Evolutionary conservation across 1,140 invertebrate species (phyloP).

Genomic region (Drosophila eugracilis): DNA sequence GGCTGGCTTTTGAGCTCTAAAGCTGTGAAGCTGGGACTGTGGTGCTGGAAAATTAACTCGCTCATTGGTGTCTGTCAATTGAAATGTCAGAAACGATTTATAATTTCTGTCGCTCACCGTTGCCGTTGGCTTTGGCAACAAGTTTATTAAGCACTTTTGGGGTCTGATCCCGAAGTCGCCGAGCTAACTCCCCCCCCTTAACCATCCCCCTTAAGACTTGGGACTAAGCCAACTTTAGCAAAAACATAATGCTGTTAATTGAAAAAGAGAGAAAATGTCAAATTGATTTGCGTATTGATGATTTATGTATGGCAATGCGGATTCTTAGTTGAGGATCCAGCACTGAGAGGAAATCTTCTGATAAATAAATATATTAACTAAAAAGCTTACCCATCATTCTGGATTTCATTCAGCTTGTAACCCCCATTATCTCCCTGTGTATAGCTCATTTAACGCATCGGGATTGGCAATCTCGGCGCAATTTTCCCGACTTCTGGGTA

Average conservation of each 20-base stretch:
- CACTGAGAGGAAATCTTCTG: slow-evolving; percentile 8
- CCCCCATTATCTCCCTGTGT: slow-evolving; percentile 33
- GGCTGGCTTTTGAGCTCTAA: too few species aligned
- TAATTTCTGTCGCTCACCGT: slow-evolving; percentile 68
- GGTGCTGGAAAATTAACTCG: slow-evolving; percentile 80
- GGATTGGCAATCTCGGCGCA: slow-evolving; percentile 32
- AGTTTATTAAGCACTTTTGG: slow-evolving; percentile 77
- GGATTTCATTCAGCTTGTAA: too few species aligned
- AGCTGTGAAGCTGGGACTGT: slow-evolving; percentile 27
- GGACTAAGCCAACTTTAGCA: slow-evolving; percentile 65
- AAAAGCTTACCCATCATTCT: too few species aligned
- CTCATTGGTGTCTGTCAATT: slow-evolving; percentile 83
- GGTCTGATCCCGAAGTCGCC: slow-evolving; percentile 26
- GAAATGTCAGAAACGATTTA: slow-evolving; percentile 84
- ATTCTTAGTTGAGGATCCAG: slow-evolving; percentile 1
- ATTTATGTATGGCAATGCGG: slow-evolving; percentile 58
- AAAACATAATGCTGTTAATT: slow-evolving; percentile 83
- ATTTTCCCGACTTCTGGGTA: slow-evolving; percentile 41
- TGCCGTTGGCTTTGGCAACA: slow-evolving; percentile 56
- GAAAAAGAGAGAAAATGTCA: slow-evolving; percentile 74
- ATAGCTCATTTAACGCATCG: slow-evolving; percentile 40
- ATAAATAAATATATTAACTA: too few species aligned
- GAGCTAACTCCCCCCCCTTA: slow-evolving; percentile 1
- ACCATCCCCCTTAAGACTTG: too few species aligned
- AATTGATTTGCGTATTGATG: slow-evolving; percentile 73